Evolutionary conservation across 2,797 vertebrate genomes (phyloP).

Genomic region (Phrynocephalus vlangalii): DNA sequence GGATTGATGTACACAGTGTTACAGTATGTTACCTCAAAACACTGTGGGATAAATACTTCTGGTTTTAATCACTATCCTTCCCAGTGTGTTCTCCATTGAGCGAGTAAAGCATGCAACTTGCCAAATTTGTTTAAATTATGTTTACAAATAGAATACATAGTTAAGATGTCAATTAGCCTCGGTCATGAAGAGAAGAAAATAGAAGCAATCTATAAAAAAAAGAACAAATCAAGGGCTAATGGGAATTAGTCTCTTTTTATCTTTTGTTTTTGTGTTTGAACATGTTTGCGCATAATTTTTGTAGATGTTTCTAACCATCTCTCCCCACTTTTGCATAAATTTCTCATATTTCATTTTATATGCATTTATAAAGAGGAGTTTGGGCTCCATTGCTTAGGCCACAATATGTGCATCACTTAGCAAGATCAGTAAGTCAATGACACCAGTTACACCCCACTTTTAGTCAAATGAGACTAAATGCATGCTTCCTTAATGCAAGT

Average conservation of each 20-base stretch:
- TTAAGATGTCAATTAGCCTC: constrained; percentile 71
- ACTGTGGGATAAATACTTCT: constrained; percentile 62
- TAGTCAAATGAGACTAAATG: not conserved
- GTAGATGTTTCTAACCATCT: not conserved
- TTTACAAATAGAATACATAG: constrained; percentile 67
- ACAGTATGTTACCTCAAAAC: constrained; percentile 66
- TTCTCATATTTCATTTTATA: constrained; percentile 58
- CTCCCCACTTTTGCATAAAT: constrained; percentile 48
- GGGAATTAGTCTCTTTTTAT: constrained; percentile 48
- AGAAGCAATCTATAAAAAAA: constrained; percentile 42
- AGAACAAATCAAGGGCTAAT: constrained; percentile 65
- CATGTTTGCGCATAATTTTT: constrained; percentile 32
- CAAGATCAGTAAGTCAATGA: not conserved
- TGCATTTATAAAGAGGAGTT: not conserved
- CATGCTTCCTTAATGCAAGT: not conserved
- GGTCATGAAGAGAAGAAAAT: constrained; percentile 67
- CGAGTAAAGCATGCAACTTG: constrained; percentile 49
- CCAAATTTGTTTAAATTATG: constrained; percentile 52
- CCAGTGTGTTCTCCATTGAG: constrained; percentile 11
- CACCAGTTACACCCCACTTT: constrained; percentile 5
- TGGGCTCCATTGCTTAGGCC: not conserved
- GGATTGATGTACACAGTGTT: constrained; percentile 71
- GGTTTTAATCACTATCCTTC: constrained; percentile 66
- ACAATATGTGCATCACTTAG: constrained; percentile 4
- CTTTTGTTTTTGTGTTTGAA: constrained; percentile 54